A percentile compares a stretch with the other conserved stretches of the same genome.
phyloP scores from a whole-genome alignment of 2,888 invertebrate genomes.

The Heliconius charithonia region DNA sequence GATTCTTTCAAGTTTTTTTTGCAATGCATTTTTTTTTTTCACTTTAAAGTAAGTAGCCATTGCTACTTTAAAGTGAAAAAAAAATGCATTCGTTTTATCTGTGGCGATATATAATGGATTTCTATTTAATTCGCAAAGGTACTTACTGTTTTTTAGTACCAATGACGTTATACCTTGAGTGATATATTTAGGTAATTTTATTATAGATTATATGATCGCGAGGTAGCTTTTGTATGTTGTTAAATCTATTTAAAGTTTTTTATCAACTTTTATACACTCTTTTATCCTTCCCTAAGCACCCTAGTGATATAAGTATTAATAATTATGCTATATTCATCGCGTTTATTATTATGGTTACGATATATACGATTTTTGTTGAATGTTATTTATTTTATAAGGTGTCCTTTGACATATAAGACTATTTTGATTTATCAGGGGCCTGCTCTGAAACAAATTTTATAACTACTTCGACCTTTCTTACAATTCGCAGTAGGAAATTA shows the following conservation, averaged over 20 bases:
- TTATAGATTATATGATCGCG: slow-evolving; percentile 65
- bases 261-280: slow-evolving; percentile 83
- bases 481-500: neutral
- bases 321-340: slow-evolving; percentile 34
- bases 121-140: slow-evolving; percentile 32
- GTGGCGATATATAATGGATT: slow-evolving; percentile 28
- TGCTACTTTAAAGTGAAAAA: no score
- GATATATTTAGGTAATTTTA: slow-evolving; percentile 73
- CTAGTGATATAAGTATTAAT: slow-evolving; percentile 55
- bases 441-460: slow-evolving; percentile 3
- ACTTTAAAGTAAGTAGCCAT: no score
- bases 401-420: slow-evolving; percentile 7
- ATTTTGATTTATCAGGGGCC: slow-evolving; percentile 5
- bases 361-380: slow-evolving; percentile 25
- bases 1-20: no score
- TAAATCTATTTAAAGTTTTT: slow-evolving; percentile 81
- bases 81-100: slow-evolving; percentile 1
- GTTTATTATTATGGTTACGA: slow-evolving; percentile 34
- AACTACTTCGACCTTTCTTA: neutral
- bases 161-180: slow-evolving; percentile 58
- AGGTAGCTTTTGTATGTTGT: slow-evolving; percentile 83
- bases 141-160: slow-evolving; percentile 28
- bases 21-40: no score
- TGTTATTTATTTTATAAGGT: slow-evolving; percentile 29
- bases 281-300: slow-evolving; percentile 83